Conservation (phyloP, 2,113 vertebrate species). For the Hymenochirus boettgeri region DNA sequence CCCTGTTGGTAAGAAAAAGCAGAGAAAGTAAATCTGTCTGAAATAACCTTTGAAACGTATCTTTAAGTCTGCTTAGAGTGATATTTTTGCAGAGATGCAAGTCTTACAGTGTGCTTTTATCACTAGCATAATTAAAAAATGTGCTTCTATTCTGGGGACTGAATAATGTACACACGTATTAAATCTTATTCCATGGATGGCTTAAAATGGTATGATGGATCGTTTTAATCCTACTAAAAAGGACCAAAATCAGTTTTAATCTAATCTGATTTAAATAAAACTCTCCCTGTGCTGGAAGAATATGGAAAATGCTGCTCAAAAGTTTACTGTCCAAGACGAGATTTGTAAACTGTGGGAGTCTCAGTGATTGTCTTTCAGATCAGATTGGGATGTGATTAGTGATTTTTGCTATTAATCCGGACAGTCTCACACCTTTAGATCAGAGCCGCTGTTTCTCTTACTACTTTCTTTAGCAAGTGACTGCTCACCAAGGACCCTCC, state of each 20-base stretch:
- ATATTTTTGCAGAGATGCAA: slow-evolving; percentile 73
- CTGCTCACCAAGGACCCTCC: slow-evolving; percentile 41
- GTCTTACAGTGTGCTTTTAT: slow-evolving; percentile 70
- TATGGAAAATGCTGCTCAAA: slow-evolving; percentile 60
- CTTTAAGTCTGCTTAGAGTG: slow-evolving; percentile 69
- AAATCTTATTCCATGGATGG: slow-evolving; percentile 46
- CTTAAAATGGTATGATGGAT: slow-evolving; percentile 44
- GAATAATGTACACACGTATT: slow-evolving; percentile 46
- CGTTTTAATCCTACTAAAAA: no score
- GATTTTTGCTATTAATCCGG: slow-evolving; percentile 68
- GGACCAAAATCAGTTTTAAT: no score
- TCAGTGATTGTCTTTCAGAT: slow-evolving; percentile 58
- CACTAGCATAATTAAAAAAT: slow-evolving; percentile 50
- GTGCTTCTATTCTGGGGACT: slow-evolving; percentile 51
- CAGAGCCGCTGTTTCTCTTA: slow-evolving; percentile 69
- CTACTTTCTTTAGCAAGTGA: slow-evolving; percentile 63
- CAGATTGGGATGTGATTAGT: slow-evolving; percentile 59
- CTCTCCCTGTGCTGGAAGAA: slow-evolving; percentile 51
- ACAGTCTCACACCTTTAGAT: slow-evolving; percentile 66
- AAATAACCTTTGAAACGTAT: slow-evolving; percentile 63
- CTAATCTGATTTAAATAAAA: no score
- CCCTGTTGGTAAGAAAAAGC: slow-evolving; percentile 46
- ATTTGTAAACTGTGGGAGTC: slow-evolving; percentile 41
- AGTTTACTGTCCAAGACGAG: slow-evolving; percentile 55
- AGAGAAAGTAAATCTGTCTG: no score